These are phyloP conservation scores for Lamprotornis superbus DNA, from an alignment of 2,113 vertebrate species.

Conservation along the genomic window DNA sequence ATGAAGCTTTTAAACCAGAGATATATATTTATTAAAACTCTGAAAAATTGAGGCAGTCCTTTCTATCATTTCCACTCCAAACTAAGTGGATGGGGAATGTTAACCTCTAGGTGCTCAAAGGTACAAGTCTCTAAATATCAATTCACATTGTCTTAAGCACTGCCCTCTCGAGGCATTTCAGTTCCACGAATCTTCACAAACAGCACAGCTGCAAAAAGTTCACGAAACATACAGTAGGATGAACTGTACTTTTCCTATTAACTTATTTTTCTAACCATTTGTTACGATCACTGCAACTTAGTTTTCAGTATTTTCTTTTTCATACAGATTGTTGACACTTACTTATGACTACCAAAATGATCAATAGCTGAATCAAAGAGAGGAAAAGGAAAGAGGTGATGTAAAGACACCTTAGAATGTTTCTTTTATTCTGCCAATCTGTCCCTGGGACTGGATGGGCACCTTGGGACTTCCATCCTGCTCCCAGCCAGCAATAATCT, in stretches of 20 bases:
- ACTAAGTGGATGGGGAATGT: background rate
- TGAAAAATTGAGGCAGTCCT: background rate
- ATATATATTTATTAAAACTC: background rate
- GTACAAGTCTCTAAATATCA: background rate
- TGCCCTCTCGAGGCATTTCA: background rate
- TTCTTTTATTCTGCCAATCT: background rate
- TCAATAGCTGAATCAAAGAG: background rate
- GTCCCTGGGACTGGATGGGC: background rate
- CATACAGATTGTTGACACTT: background rate
- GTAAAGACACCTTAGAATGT: background rate
- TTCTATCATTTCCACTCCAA: background rate
- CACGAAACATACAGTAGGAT: background rate
- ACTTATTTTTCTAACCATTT: background rate
- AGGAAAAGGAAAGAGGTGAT: background rate
- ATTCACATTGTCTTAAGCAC: background rate
- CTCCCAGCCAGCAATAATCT: background rate
- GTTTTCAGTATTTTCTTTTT: background rate
- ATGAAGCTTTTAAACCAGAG: background rate
- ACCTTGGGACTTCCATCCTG: background rate
- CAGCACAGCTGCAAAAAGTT: background rate
- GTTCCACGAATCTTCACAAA: background rate
- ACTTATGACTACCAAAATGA: background rate
- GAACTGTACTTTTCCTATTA: background rate
- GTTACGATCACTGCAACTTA: background rate
- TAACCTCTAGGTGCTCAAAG: background rate